Base-by-base conservation (phyloP, 2,113 vertebrate genomes). In the Montifringilla adamsi region DNA sequence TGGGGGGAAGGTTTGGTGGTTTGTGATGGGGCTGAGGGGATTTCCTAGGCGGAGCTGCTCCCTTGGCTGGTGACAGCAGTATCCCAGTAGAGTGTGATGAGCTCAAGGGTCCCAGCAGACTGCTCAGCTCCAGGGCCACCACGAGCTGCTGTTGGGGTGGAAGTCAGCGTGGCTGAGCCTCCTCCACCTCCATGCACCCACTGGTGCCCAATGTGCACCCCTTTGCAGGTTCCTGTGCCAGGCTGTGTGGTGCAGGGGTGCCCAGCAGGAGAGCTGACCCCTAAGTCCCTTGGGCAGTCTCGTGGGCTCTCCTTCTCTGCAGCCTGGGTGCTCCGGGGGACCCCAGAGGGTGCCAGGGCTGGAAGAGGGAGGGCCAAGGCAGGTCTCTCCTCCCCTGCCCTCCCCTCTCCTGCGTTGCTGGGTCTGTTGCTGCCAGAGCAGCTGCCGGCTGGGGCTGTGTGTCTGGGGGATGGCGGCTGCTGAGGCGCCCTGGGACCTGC, bases 341-440 rank as follows among this genome's bases (percentile, higher is more conserved):
- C 56, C 37, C 22, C 13, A 10, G 55, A 74, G 37, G n/a, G 89
- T 94, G 78, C 59, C 0, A 2, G 82, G 69, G 78, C 2, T 74
- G 55, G 56, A 58, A 70, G 94, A 85, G 86, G 94, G 83, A 95
- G 89, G 86, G 89, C 83, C 83, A 50, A 92, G 79, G 26, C 31
- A 58, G 74, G 70, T 83, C 56, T 96, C 86, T 87, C 91, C 94
- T 95, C 86, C 93, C 53, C 84, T 91, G 19, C 84, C 80, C 84
- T 91, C 58, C 76, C 58, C 52, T 94, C 91, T 76, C 44, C 55
- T 85, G 52, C 53, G 72, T 60, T 87, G 63, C 68, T 83, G 72
- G 39, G 41, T 93, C 80, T 87, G 80, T 43, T 59, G 72, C 73
- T 94, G 66, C 35, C 75, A 19, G 78, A 94, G 33, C 69, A 92